Conservation (phyloP, 1,140 invertebrate genomes). For the Eupristina koningsbergeri region DNA sequence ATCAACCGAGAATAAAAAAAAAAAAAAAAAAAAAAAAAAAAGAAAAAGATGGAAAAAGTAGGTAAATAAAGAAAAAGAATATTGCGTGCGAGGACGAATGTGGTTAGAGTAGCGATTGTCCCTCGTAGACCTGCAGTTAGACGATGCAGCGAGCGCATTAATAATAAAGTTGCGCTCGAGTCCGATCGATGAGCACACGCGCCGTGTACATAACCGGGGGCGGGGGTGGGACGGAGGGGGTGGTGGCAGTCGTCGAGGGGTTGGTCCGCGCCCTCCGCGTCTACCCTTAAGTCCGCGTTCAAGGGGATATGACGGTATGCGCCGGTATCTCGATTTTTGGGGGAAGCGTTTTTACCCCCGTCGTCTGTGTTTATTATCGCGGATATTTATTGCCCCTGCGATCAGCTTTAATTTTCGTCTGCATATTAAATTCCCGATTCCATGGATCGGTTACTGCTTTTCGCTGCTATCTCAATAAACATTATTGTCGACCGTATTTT, state of each 20-base stretch:
- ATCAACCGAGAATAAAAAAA: no score
- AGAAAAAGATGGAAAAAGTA: no score
- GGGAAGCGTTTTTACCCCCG: no score
- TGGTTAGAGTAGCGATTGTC: background rate
- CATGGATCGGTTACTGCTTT: background rate
- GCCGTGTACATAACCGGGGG: conserved; percentile 15
- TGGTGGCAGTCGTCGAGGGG: no score
- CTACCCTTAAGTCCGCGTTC: conserved; percentile 30
- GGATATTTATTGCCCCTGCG: background rate
- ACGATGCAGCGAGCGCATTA: conserved; percentile 60
- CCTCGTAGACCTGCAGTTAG: conserved; percentile 50
- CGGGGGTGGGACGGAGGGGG: background rate
- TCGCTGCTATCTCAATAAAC: background rate
- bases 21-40: no score
- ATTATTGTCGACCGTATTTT: background rate
- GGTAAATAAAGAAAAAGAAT: no score
- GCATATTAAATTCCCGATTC: background rate
- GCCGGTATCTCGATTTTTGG: no score
- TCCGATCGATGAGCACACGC: conserved; percentile 62
- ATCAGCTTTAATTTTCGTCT: background rate
- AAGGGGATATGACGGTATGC: conserved; percentile 42
- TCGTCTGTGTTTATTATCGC: no score
- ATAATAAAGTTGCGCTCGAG: conserved; percentile 69
- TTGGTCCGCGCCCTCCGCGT: no score
- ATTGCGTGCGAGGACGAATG: no score